Percentiles rank a stretch among this genome's conserved stretches.
These are phyloP conservation scores for Anthopleura xanthogrammica DNA, from an alignment of 92 coral and sea anemone species.

Conservation along the genomic window DNA sequence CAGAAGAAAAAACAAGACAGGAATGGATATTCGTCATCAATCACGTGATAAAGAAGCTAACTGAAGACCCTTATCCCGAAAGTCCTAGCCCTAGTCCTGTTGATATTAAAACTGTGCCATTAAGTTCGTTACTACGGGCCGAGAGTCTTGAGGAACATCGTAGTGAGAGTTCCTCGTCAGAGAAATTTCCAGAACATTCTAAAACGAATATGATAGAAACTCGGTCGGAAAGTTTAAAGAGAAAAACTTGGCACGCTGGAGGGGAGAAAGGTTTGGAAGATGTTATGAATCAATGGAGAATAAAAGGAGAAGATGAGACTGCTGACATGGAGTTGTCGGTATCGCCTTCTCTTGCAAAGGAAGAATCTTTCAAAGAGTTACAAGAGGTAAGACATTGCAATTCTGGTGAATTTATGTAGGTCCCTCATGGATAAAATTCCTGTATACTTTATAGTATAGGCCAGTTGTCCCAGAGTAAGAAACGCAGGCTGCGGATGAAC, in stretches of 20 bases:
- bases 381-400: constrained; percentile 52
- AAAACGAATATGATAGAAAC: background rate
- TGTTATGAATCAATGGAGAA: constrained; percentile 47
- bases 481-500: too few species aligned
- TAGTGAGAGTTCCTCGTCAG: background rate
- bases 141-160: background rate
- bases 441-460: too few species aligned
- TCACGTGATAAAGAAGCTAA: constrained; percentile 62
- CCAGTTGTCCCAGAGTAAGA: too few species aligned
- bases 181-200: constrained; percentile 4
- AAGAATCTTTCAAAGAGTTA: constrained; percentile 76
- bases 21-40: constrained; percentile 75
- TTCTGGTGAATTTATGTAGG: too few species aligned
- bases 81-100: constrained; percentile 35
- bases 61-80: constrained; percentile 34
- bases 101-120: constrained; percentile 24
- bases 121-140: constrained; percentile 12
- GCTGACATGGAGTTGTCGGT: constrained; percentile 55
- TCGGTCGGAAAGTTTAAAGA: background rate
- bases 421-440: constrained; percentile 18
- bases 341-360: constrained; percentile 63
- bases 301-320: constrained; percentile 65
- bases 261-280: constrained; percentile 6
- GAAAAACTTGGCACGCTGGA: constrained; percentile 34
- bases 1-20: constrained; percentile 67